Percentiles rank a stretch among this genome's conserved stretches.
These are phyloP conservation scores for Ploceus nigricollis DNA, from an alignment of 2,113 vertebrate species.

Conservation along the genomic window DNA sequence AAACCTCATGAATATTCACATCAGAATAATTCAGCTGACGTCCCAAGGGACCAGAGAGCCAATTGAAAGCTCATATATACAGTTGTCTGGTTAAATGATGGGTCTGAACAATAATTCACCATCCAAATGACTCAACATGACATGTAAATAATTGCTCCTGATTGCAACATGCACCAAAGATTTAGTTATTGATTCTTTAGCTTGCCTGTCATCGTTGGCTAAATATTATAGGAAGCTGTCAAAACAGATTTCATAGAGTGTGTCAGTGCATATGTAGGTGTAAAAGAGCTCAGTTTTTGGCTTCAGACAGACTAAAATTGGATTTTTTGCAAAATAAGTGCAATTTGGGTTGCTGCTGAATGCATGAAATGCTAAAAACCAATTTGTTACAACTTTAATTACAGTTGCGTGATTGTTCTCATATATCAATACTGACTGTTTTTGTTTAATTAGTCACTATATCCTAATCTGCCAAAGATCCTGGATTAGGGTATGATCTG, in stretches of 20 bases:
- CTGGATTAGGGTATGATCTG: constrained; percentile 18
- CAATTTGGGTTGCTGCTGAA: background rate
- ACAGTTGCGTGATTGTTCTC: background rate
- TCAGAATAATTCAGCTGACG: constrained; percentile 42
- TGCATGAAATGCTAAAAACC: background rate
- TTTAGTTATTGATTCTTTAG: constrained; percentile 62
- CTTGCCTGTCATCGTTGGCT: background rate
- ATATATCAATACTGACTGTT: background rate
- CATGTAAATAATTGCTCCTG: constrained; percentile 62
- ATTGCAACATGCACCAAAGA: constrained; percentile 55
- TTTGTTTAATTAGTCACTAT: constrained; percentile 55
- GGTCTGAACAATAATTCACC: constrained; percentile 58
- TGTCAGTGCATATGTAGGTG: background rate
- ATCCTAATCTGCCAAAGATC: background rate
- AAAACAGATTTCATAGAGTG: constrained; percentile 37
- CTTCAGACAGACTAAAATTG: background rate
- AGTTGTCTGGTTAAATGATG: constrained; percentile 48
- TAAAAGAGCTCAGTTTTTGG: background rate
- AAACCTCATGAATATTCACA: constrained; percentile 69
- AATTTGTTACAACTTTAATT: constrained; percentile 42
- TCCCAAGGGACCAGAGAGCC: constrained; percentile 9
- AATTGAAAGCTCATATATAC: constrained; percentile 40
- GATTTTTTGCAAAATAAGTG: constrained; percentile 11
- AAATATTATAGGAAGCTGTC: constrained; percentile 50
- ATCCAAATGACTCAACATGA: constrained; percentile 53